Evolutionary conservation across 2,888 invertebrate species (phyloP).

Genomic region (Trissolcus brochymenae): DNA sequence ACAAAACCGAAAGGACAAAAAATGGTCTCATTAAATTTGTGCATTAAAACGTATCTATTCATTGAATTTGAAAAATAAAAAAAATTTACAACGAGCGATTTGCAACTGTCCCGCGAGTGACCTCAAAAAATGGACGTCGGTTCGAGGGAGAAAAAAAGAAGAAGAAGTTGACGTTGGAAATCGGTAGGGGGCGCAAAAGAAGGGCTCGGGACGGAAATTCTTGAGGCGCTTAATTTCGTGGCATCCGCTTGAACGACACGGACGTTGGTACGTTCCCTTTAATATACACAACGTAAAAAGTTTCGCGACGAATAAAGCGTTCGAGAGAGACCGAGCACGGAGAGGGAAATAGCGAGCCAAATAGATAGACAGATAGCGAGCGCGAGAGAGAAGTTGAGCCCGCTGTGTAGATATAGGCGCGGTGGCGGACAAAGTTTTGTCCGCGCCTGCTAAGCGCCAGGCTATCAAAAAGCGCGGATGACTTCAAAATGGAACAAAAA

Average conservation of each 20-base stretch:
- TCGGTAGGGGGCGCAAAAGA: conserved; percentile 2
- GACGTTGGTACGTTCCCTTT: conserved; percentile 71
- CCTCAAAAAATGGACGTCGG: too few relatives aligned
- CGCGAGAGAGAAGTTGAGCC: conserved; percentile 45
- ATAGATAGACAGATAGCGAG: conserved; percentile 55
- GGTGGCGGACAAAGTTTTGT: conserved; percentile 38
- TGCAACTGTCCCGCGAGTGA: too few relatives aligned
- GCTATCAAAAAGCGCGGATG: not conserved
- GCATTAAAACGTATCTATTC: conserved; percentile 29
- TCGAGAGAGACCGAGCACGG: conserved; percentile 49
- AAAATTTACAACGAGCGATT: too few relatives aligned
- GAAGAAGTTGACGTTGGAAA: not conserved
- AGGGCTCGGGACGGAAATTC: conserved; percentile 13
- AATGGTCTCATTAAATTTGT: conserved; percentile 19
- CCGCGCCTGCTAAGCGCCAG: conserved; percentile 33
- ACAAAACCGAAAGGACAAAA: conserved; percentile 5
- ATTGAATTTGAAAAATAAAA: not conserved
- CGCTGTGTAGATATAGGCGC: conserved; percentile 44
- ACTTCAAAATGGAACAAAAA: not conserved
- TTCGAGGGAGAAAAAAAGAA: not conserved
- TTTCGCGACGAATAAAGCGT: conserved; percentile 72
- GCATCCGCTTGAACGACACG: conserved; percentile 71
- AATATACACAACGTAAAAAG: conserved; percentile 74
- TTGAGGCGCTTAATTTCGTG: conserved; percentile 66
- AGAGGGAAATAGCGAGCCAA: conserved; percentile 43